These are phyloP conservation scores for Leistus spinibarbis DNA, from an alignment of 2,888 invertebrate species.

Conservation along the genomic window DNA sequence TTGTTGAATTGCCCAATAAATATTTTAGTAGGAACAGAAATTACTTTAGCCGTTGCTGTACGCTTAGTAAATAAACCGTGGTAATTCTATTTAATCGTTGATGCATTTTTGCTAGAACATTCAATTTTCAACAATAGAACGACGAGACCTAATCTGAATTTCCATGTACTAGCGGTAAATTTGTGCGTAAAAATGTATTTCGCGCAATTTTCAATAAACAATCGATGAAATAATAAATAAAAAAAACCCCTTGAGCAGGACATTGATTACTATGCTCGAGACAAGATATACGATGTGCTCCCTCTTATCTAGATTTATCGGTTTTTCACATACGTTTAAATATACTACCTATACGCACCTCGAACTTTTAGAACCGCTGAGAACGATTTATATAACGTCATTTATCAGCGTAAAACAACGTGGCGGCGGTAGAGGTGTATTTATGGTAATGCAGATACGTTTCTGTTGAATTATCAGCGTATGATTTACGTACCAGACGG, in stretches of 20 bases:
- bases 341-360: conserved; percentile 6
- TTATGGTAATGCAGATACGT: conserved; percentile 29
- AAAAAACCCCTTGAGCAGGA: conserved; percentile 22
- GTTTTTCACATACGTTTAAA: conserved; percentile 35
- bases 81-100: not conserved
- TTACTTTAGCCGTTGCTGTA: not conserved
- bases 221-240: conserved; percentile 33
- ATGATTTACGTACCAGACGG: conserved; percentile 21
- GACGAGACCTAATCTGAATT: too few relatives aligned
- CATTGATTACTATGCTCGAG: not conserved
- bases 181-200: too few relatives aligned
- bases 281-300: conserved; percentile 29
- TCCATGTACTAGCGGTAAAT: too few relatives aligned
- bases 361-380: not conserved
- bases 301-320: conserved; percentile 38
- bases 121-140: too few relatives aligned
- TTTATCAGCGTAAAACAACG: conserved; percentile 12
- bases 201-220: conserved; percentile 25
- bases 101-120: not conserved
- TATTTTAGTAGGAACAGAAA: not conserved
- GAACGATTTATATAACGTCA: conserved; percentile 18
- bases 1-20: not conserved
- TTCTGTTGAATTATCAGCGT: conserved; percentile 18
- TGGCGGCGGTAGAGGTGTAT: conserved; percentile 6
- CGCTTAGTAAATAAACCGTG: not conserved